These are phyloP conservation scores for Urocyon cinereoargenteus DNA, from an alignment of 2,797 vertebrate species.

Conservation along the genomic window DNA sequence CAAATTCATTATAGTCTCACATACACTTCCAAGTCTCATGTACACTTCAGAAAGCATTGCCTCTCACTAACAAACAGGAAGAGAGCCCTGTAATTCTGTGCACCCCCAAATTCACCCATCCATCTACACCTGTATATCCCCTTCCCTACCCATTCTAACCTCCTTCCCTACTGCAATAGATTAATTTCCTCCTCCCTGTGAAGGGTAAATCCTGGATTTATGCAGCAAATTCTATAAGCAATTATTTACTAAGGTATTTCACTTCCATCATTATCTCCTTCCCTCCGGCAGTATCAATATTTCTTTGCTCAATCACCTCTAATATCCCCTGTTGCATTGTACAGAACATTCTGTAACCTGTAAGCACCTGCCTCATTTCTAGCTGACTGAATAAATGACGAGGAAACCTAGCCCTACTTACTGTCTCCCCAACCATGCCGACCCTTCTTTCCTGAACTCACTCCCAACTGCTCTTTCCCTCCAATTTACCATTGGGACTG, in stretches of 20 bases:
- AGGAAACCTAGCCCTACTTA: neutral
- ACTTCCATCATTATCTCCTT: neutral
- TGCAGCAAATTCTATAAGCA: too few relatives aligned
- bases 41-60: neutral
- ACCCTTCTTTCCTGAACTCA: neutral
- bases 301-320: neutral
- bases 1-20: neutral
- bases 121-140: neutral
- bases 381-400: neutral
- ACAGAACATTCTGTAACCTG: neutral
- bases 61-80: neutral
- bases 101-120: fast-evolving
- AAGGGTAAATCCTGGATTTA: neutral
- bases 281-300: neutral
- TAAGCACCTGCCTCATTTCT: neutral
- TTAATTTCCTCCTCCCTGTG: fast-evolving
- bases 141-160: neutral
- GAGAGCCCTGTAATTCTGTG: neutral
- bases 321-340: too few relatives aligned
- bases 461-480: neutral
- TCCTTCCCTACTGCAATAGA: neutral
- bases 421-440: neutral
- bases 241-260: neutral
- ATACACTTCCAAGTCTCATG: neutral
- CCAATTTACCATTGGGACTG: neutral